Conservation (phyloP, 2,888 invertebrate genomes). For the Drosophila yooni region DNA sequence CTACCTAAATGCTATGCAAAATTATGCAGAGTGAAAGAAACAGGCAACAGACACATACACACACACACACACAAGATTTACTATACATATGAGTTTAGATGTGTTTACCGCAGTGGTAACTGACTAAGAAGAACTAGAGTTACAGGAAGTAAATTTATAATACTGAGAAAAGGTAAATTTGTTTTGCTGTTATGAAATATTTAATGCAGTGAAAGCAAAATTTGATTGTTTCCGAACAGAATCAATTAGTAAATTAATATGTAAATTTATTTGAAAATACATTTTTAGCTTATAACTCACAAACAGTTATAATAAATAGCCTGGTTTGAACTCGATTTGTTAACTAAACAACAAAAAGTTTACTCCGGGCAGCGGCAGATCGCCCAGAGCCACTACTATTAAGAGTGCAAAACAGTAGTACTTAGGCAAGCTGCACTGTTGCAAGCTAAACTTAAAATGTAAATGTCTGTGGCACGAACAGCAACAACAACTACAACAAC, state of each 20-base stretch:
- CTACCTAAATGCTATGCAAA: conserved; percentile 75
- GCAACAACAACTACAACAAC: conserved; percentile 28
- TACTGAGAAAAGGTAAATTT: background rate
- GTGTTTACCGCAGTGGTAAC: conserved; percentile 53
- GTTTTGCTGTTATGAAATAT: background rate
- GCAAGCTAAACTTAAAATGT: conserved; percentile 54
- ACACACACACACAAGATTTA: conserved; percentile 70
- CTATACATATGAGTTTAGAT: conserved; percentile 53
- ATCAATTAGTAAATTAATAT: background rate
- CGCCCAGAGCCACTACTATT: background rate
- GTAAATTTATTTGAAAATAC: background rate
- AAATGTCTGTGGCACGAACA: conserved; percentile 62
- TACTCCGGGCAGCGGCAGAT: background rate
- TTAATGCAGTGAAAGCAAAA: too few species aligned
- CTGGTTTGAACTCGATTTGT: background rate
- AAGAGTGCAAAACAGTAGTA: background rate
- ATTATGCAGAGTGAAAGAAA: conserved; percentile 81
- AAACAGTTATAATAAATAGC: background rate
- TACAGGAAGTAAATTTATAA: background rate
- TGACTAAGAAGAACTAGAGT: conserved; percentile 21
- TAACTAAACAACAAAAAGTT: background rate
- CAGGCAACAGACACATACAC: conserved; percentile 57
- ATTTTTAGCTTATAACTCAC: background rate
- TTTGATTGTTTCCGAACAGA: too few species aligned
- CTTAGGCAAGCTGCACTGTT: conserved; percentile 45